A percentile compares a stretch with the other conserved stretches of the same genome.
Conservation (phyloP, 2,888 invertebrate genomes). For the Apodemia mormo region DNA sequence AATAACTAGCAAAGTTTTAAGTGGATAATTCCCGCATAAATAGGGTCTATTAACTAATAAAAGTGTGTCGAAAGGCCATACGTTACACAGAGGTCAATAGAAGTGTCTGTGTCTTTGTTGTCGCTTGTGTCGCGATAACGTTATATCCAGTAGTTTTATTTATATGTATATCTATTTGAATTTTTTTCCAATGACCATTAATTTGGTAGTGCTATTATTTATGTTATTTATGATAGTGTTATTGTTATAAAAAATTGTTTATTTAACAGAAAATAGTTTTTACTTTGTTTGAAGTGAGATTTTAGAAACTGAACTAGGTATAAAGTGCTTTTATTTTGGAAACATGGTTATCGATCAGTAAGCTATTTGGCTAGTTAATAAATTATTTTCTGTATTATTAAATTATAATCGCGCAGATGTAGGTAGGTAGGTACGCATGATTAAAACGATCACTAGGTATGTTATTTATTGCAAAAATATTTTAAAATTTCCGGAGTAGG, state of each 20-base stretch:
- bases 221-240: not conserved
- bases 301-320: no score
- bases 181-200: not conserved
- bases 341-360: no score
- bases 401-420: no score
- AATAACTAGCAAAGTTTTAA: conserved; percentile 34
- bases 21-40: conserved; percentile 36
- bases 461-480: no score
- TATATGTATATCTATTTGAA: not conserved
- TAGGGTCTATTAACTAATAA: conserved; percentile 38
- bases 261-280: no score
- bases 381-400: no score
- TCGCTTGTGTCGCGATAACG: conserved; percentile 29
- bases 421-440: no score
- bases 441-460: no score
- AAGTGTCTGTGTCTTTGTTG: conserved; percentile 29
- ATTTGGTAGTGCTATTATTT: not conserved
- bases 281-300: no score
- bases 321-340: no score
- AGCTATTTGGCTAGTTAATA: no score
- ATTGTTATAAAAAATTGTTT: not conserved
- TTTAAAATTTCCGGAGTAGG: no score
- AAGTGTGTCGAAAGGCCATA: conserved; percentile 32
- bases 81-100: conserved; percentile 33
- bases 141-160: conserved; percentile 1